A percentile compares a stretch with the other conserved stretches of the same genome.
Evolutionary conservation across 2,888 invertebrate species (phyloP).

Genomic region (Hypolimnas misippus): DNA sequence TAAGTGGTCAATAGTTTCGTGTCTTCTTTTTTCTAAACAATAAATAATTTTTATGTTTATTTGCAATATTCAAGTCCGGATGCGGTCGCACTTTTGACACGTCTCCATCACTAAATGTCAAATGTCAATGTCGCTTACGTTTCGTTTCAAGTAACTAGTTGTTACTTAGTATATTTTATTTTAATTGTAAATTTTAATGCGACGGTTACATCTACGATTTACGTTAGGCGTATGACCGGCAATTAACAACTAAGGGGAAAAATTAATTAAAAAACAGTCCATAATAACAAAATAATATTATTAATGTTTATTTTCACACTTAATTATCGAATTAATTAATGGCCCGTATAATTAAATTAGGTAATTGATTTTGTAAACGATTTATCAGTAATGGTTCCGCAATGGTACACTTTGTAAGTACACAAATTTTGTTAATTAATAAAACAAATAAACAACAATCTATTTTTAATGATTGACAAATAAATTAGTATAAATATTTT

Average conservation of each 20-base stretch:
- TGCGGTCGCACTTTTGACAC: conserved; percentile 40
- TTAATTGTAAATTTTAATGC: background rate
- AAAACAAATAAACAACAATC: background rate
- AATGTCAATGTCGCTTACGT: conserved; percentile 38
- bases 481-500: background rate
- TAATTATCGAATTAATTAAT: conserved; percentile 15
- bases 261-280: background rate
- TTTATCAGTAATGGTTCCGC: background rate
- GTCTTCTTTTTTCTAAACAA: conserved; percentile 2
- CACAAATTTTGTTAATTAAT: background rate
- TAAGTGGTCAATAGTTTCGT: background rate
- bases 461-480: background rate
- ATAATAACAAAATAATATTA: background rate
- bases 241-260: too few relatives aligned
- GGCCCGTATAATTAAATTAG: conserved; percentile 29
- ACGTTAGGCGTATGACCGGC: background rate
- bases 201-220: background rate
- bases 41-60: conserved; percentile 17
- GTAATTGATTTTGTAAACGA: background rate
- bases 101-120: conserved; percentile 36
- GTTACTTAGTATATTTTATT: too few relatives aligned
- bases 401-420: conserved; percentile 22
- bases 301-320: background rate
- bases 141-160: background rate
- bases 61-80: conserved; percentile 32